Conservation (phyloP, 2,888 invertebrate genomes). For the Orthonychiurus folsomi region DNA sequence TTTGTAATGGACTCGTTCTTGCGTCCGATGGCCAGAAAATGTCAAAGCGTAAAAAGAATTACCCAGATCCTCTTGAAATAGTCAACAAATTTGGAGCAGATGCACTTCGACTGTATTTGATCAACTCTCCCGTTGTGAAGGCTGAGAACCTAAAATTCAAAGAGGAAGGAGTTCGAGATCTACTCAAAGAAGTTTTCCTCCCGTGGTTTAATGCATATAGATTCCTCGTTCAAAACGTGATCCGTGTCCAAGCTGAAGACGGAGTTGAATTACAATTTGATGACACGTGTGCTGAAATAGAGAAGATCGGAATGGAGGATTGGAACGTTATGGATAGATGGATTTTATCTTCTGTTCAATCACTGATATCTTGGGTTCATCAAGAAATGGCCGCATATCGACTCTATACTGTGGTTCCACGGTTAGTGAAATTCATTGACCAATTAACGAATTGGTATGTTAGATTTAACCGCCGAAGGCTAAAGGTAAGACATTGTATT, state of each 20-base stretch:
- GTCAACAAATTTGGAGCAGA: slow-evolving; percentile 92
- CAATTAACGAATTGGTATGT: slow-evolving; percentile 99
- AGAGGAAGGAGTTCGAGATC: slow-evolving; percentile 91
- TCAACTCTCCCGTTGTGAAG: slow-evolving; percentile 95
- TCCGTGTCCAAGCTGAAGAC: slow-evolving; percentile 28
- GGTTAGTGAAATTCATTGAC: slow-evolving; percentile 89
- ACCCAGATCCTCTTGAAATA: slow-evolving; percentile 86
- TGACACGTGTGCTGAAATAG: slow-evolving; percentile 20
- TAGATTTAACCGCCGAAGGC: slow-evolving; percentile 88
- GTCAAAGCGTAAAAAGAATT: slow-evolving; percentile 98
- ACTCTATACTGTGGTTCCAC: slow-evolving; percentile 89
- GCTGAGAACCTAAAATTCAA: slow-evolving; percentile 94
- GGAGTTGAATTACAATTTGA: slow-evolving; percentile 27
- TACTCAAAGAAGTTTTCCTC: slow-evolving; percentile 93
- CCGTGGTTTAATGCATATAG: slow-evolving; percentile 94
- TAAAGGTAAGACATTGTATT: slow-evolving; percentile 65
- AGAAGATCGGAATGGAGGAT: not conserved
- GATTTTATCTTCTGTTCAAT: slow-evolving; percentile 94
- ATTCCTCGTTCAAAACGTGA: slow-evolving; percentile 85
- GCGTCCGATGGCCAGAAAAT: slow-evolving; percentile 98
- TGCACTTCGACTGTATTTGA: slow-evolving; percentile 86
- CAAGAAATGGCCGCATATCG: slow-evolving; percentile 91
- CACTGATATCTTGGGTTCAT: slow-evolving; percentile 74
- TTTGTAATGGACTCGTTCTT: slow-evolving; percentile 89
- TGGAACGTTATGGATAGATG: slow-evolving; percentile 48